phyloP scores from a whole-genome alignment of 2,888 invertebrate genomes.

The Dicyrtomina minuta region DNA sequence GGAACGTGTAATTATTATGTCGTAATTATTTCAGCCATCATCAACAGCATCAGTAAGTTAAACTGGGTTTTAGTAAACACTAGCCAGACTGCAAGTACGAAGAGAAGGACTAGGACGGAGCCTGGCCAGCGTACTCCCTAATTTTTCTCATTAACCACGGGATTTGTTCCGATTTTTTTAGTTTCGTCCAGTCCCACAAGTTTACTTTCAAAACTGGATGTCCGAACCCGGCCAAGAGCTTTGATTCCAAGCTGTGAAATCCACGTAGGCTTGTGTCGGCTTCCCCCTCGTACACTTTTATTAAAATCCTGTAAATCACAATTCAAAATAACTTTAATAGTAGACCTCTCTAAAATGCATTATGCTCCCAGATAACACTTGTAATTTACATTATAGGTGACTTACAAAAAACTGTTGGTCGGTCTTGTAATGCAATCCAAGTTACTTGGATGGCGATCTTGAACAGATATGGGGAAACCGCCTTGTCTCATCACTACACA shows the following conservation, averaged over 20 bases:
- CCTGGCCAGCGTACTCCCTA: constrained; percentile 54
- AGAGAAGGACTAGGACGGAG: too few relatives aligned
- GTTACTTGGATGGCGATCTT: constrained; percentile 43
- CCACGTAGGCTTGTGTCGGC: constrained; percentile 64
- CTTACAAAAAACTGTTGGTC: constrained; percentile 60
- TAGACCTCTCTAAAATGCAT: too few relatives aligned
- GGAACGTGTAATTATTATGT: too few relatives aligned
- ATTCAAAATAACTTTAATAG: too few relatives aligned
- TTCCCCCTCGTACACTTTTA: constrained; percentile 61
- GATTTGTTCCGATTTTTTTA: constrained; percentile 59
- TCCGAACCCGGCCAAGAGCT: constrained; percentile 63
- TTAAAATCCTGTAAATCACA: constrained; percentile 62
- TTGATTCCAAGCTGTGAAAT: constrained; percentile 60
- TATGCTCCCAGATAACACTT: too few relatives aligned
- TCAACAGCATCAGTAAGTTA: too few relatives aligned
- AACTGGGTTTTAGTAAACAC: too few relatives aligned
- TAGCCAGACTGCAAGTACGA: too few relatives aligned
- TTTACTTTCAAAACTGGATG: constrained; percentile 63
- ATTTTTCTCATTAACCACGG: constrained; percentile 67
- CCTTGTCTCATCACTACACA: constrained; percentile 61
- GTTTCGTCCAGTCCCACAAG: constrained; percentile 60
- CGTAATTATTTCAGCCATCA: too few relatives aligned
- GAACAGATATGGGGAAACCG: constrained; percentile 60
- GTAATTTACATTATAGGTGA: too few relatives aligned
- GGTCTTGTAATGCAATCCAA: constrained; percentile 59